phyloP scores from a whole-genome alignment of 2,797 vertebrate genomes.

The Dromococcyx pavoninus region DNA sequence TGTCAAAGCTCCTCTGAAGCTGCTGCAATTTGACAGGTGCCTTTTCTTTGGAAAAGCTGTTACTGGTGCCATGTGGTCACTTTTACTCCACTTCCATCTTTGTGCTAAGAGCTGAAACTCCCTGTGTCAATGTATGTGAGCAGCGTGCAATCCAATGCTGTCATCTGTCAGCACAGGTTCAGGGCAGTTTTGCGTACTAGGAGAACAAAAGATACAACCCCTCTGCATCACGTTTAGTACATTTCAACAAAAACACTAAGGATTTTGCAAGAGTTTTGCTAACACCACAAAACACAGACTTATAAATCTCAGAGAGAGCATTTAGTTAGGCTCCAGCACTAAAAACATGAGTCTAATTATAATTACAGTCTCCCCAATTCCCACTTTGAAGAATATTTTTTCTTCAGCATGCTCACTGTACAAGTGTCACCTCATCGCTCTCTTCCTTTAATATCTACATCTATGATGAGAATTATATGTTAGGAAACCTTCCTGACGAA shows the following conservation, averaged over 20 bases:
- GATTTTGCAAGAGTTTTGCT: neutral
- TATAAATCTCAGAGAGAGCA: neutral
- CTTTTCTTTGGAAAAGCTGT: neutral
- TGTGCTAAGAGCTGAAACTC: neutral
- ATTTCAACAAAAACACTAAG: neutral
- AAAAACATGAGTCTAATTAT: neutral
- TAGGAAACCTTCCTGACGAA: neutral
- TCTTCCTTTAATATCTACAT: neutral
- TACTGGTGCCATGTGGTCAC: neutral
- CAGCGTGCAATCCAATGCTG: neutral
- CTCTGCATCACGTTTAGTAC: neutral
- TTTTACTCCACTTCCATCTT: neutral
- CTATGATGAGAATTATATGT: neutral
- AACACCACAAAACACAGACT: neutral
- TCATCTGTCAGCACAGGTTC: neutral
- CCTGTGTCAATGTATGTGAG: accelerated
- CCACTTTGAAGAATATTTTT: neutral
- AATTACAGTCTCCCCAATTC: neutral
- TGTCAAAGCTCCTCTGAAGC: neutral
- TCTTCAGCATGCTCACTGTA: neutral
- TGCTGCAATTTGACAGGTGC: neutral
- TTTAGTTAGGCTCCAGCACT: neutral
- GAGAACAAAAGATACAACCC: neutral
- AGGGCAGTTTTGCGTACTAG: neutral
- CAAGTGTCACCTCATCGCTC: neutral